Conservation (phyloP, 2,888 invertebrate genomes). For the Coecobrya sp. region DNA sequence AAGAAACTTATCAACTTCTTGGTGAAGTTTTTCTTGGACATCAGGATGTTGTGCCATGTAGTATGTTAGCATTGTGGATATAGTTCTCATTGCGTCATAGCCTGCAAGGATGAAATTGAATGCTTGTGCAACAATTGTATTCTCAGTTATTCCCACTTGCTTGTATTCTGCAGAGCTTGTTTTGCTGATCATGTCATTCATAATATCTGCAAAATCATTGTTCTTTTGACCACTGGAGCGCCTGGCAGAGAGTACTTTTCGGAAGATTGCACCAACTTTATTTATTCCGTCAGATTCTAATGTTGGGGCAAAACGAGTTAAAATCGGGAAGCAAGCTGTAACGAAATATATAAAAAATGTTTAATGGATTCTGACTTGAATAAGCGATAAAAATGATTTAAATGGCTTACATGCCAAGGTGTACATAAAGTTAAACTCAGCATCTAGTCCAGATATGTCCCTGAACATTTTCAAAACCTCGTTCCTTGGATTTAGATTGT, state of each 20-base stretch:
- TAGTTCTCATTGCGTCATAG: conserved; percentile 82
- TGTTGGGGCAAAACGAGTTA: conserved; percentile 79
- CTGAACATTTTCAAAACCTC: conserved; percentile 79
- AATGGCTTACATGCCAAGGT: conserved; percentile 81
- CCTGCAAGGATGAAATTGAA: conserved; percentile 83
- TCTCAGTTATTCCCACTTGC: conserved; percentile 75
- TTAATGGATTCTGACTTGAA: neutral
- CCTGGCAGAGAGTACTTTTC: conserved; percentile 68
- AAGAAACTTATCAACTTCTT: conserved; percentile 81
- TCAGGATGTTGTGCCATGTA: conserved; percentile 80
- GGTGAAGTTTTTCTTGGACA: conserved; percentile 80
- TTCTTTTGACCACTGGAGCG: conserved; percentile 67
- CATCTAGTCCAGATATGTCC: conserved; percentile 77
- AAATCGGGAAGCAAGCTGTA: conserved; percentile 77
- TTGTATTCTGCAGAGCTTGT: conserved; percentile 72
- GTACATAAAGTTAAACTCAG: conserved; percentile 76
- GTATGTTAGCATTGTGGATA: conserved; percentile 77
- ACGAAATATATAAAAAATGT: neutral
- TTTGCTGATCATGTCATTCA: conserved; percentile 81
- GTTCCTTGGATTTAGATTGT: conserved; percentile 78
- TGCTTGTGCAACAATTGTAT: conserved; percentile 81
- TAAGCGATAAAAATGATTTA: neutral
- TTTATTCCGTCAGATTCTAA: conserved; percentile 59
- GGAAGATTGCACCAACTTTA: conserved; percentile 77
- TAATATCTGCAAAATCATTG: conserved; percentile 82